Base-by-base conservation (phyloP, 2,797 vertebrate species). In the Clamator glandarius region DNA sequence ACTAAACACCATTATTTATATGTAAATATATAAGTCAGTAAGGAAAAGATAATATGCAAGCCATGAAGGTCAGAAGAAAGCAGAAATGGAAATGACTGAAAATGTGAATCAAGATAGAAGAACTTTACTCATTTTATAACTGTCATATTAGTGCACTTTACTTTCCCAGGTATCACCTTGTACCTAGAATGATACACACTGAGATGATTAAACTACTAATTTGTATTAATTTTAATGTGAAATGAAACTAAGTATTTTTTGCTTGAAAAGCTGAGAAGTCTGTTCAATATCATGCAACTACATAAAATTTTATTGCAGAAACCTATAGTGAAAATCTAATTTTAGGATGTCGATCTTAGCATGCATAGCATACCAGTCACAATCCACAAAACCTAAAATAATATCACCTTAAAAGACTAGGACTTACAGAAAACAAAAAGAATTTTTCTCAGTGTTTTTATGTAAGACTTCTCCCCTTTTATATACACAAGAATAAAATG, bases 381-480 rank as follows among this genome's bases (percentile, higher is more conserved):
- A 55, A 44, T 80, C 5, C 18, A 39, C 24, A 29, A 82, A 62
- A 87, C 26, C 8, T 68, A 48, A 57, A 75, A 11, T 48, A 79
- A 68, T 2, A 16, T 28, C 50, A n/a, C 8, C 7, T 39, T 61
- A n/a, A 68, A 2, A 57, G 63, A 80, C 6, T 19, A 57, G 9
- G 5, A 61, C 14, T 3, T 16, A n/a, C 2, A 64, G 55, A 8
- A 79, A 44, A 57, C 1, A 29, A 55, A 52, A 4, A 14, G 8
- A 14, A 2, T 0, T 0, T 36, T 84, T 73, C 67, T 46, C 26
- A 51, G 15, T 1, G 1, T 50, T 64, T 64, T 73, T 64, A 12
- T 33, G 4, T 12, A 36, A 29, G n/a, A 42, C 15, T n/a, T 67
- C 50, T 46, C 7, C 31, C 4, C 2, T 61, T 2, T 17, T 90